Percentiles rank a stretch among this genome's conserved stretches.
These are phyloP conservation scores for Tiphia femorata DNA, from an alignment of 2,888 invertebrate genomes.

Conservation along the genomic window DNA sequence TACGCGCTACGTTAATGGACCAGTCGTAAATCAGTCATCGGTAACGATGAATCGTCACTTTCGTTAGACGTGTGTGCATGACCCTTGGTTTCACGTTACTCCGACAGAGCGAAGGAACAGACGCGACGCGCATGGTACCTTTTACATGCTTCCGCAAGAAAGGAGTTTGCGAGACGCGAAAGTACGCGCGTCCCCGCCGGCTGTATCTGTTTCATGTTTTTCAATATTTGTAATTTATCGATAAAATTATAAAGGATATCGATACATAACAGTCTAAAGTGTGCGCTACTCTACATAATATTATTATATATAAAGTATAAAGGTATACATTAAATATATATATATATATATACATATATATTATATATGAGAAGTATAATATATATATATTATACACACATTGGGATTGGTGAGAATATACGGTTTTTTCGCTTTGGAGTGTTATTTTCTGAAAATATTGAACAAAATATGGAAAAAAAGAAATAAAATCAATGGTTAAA, in stretches of 20 bases:
- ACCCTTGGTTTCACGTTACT: too few relatives aligned
- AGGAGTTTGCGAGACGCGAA: conserved; percentile 17
- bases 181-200: conserved; percentile 53
- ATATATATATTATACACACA: conserved; percentile 67
- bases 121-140: background rate
- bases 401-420: conserved; percentile 69
- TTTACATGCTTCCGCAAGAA: background rate
- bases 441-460: conserved; percentile 70
- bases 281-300: conserved; percentile 69
- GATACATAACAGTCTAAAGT: conserved; percentile 68
- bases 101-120: too few relatives aligned
- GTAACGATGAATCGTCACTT: too few relatives aligned
- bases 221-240: conserved; percentile 69
- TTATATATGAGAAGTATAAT: conserved; percentile 64
- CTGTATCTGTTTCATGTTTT: conserved; percentile 69
- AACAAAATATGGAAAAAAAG: conserved; percentile 69
- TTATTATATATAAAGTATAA: conserved; percentile 67
- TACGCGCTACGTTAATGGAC: too few relatives aligned
- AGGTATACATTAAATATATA: conserved; percentile 64
- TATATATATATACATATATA: conserved; percentile 61
- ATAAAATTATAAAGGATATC: conserved; percentile 67
- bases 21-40: too few relatives aligned
- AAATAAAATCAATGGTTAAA: conserved; percentile 66
- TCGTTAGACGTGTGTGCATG: too few relatives aligned
- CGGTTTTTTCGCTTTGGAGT: conserved; percentile 70